Evolutionary conservation across 2,797 vertebrate species (phyloP).

Genomic region (Dromococcyx pavoninus): DNA sequence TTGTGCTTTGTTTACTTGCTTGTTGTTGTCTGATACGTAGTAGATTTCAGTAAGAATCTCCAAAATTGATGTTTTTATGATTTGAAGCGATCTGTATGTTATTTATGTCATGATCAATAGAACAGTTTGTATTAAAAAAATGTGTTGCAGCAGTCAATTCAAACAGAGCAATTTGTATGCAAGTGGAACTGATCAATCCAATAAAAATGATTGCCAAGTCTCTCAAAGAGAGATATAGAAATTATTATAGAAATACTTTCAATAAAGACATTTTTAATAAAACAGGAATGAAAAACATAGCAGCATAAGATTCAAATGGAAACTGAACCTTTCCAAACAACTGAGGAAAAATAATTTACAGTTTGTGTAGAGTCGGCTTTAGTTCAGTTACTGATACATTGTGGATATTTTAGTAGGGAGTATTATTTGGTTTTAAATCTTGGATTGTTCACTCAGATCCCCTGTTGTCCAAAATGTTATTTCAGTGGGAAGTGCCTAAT

Average conservation of each 20-base stretch:
- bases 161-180: slow-evolving; percentile 25
- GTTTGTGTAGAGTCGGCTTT: neutral
- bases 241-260: slow-evolving; percentile 11
- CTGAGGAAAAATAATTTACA: neutral
- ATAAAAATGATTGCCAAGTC: slow-evolving; percentile 20
- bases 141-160: neutral
- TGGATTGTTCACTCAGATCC: neutral
- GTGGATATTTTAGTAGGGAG: neutral
- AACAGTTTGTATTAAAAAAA: slow-evolving; percentile 8
- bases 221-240: too few relatives aligned
- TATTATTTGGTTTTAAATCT: neutral
- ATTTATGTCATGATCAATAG: slow-evolving; percentile 29
- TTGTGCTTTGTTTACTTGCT: neutral
- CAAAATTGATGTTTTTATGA: neutral
- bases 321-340: neutral
- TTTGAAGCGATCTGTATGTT: neutral
- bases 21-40: neutral
- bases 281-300: neutral
- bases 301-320: neutral
- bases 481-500: neutral
- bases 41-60: neutral
- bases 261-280: neutral
- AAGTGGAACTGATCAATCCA: slow-evolving; percentile 33
- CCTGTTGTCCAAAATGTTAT: neutral
- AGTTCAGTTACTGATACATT: neutral